Evolutionary conservation across 2,797 vertebrate genomes (phyloP).

Genomic region (Glyptemys insculpta): DNA sequence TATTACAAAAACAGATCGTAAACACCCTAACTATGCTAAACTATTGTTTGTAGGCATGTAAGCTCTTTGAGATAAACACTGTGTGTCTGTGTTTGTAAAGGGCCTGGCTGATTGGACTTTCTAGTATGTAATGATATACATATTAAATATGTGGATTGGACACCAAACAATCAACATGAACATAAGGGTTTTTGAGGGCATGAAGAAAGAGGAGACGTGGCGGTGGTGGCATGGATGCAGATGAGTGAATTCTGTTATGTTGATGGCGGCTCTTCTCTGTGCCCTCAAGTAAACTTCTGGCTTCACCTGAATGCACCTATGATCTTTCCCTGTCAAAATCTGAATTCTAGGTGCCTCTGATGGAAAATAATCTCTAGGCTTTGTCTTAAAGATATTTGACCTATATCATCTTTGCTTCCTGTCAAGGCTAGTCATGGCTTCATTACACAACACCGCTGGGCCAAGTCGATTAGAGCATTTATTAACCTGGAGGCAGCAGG

Average conservation of each 20-base stretch:
- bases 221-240: background rate
- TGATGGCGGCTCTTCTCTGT: background rate
- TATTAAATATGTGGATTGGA: background rate
- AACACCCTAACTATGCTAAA: background rate
- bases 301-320: background rate
- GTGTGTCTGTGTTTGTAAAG: background rate
- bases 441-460: constrained; percentile 98
- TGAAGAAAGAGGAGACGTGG: background rate
- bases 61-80: background rate
- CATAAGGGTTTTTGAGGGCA: background rate
- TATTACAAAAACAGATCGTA: background rate
- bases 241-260: background rate
- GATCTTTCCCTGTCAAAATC: background rate
- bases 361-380: constrained; percentile 31
- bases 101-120: background rate
- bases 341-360: background rate
- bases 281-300: background rate
- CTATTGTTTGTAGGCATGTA: background rate
- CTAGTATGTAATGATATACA: background rate
- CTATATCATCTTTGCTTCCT: constrained; percentile 38
- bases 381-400: constrained; percentile 31
- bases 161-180: background rate
- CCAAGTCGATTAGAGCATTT: constrained; percentile 93
- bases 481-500: constrained; percentile 98
- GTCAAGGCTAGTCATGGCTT: constrained; percentile 97